Conservation (phyloP, 2,113 vertebrate genomes). For the Genyomyrus donnyi region DNA sequence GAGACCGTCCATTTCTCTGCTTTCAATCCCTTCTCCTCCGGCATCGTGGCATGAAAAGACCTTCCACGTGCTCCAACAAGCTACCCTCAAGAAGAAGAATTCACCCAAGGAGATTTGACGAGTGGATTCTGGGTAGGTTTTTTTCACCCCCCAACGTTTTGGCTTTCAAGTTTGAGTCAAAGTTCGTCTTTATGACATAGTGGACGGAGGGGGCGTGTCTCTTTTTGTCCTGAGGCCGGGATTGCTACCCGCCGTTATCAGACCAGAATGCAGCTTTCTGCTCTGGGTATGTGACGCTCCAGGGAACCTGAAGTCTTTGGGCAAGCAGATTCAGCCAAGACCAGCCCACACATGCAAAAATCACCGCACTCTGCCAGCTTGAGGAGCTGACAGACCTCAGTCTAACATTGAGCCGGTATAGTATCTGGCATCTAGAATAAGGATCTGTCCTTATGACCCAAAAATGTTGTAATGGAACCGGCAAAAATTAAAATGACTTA, state of each 20-base stretch:
- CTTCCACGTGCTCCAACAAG: conserved; percentile 8
- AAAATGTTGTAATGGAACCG: background rate
- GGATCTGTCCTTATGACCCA: background rate
- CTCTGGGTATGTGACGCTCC: background rate
- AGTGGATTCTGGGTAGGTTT: conserved; percentile 1
- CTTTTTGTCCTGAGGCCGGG: background rate
- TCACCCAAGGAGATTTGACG: conserved; percentile 15
- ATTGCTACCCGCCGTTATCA: background rate
- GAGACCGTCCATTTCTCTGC: conserved; percentile 29
- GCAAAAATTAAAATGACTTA: background rate
- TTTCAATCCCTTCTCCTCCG: conserved; percentile 29
- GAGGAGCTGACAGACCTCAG: background rate
- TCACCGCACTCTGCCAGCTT: background rate
- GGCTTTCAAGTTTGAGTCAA: background rate
- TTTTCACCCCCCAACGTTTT: background rate
- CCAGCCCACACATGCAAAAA: background rate
- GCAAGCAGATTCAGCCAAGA: background rate
- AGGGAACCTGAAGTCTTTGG: background rate
- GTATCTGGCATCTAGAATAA: background rate
- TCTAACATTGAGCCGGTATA: background rate
- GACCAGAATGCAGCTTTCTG: background rate
- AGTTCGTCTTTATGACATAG: background rate
- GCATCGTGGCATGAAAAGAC: conserved; percentile 28
- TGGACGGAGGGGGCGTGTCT: background rate
- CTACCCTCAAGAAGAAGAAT: conserved; percentile 29